These are phyloP conservation scores for Palythoa caribaeorum DNA, from an alignment of 92 coral and sea anemone genomes.

Conservation along the genomic window DNA sequence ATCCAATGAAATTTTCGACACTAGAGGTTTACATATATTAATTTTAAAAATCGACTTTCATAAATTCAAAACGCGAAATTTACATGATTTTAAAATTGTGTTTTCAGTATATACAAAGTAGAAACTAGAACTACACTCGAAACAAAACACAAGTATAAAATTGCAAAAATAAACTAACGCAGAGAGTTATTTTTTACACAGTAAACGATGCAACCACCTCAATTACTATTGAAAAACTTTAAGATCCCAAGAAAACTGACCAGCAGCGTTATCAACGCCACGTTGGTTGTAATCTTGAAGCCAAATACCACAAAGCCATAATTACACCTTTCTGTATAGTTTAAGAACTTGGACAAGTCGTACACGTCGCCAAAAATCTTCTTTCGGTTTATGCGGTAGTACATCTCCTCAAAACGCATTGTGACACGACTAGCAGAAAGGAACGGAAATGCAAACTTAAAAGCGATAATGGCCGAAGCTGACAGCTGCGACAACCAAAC, in stretches of 20 bases:
- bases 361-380: constrained; percentile 56
- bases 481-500: constrained; percentile 1
- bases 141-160: too few relatives aligned
- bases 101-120: too few relatives aligned
- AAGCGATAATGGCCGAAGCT: constrained; percentile 50
- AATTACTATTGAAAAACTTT: constrained; percentile 47
- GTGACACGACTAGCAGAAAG: constrained; percentile 69
- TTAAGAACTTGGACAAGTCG: constrained; percentile 68
- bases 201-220: not conserved
- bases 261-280: constrained; percentile 62
- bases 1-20: too few relatives aligned
- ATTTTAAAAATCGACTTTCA: too few relatives aligned
- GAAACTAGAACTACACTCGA: too few relatives aligned
- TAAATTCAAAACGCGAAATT: too few relatives aligned
- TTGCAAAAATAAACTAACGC: too few relatives aligned
- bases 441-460: constrained; percentile 69
- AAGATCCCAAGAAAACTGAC: constrained; percentile 64
- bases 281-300: constrained; percentile 65
- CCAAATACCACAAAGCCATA: constrained; percentile 71
- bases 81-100: too few relatives aligned
- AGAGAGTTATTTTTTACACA: too few relatives aligned
- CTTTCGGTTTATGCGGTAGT: constrained; percentile 60
- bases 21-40: too few relatives aligned
- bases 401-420: constrained; percentile 67
- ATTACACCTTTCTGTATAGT: constrained; percentile 67